Evolutionary conservation across 1,140 invertebrate species (phyloP).

Genomic region (Lutraria rhynchaena): DNA sequence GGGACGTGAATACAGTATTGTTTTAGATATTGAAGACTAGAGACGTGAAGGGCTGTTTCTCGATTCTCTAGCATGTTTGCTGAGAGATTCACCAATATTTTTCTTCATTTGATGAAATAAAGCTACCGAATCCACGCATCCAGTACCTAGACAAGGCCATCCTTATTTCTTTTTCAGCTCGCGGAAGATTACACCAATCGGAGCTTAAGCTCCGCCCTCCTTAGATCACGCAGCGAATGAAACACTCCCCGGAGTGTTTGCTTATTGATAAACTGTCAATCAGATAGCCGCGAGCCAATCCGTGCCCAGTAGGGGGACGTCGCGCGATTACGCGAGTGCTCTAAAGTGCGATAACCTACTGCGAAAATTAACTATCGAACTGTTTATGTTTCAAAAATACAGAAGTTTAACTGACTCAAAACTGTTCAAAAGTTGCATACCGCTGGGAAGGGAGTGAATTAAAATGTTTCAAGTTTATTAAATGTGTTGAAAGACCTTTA

Average conservation of each 20-base stretch:
- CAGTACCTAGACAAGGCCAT: neutral
- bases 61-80: conserved; percentile 1
- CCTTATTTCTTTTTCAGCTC: conserved; percentile 2
- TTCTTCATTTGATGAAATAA: conserved; percentile 24
- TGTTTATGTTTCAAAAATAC: conserved; percentile 56
- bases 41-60: conserved; percentile 17
- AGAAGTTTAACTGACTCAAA: conserved; percentile 53
- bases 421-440: conserved; percentile 45
- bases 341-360: conserved; percentile 54
- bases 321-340: conserved; percentile 39
- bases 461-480: conserved; percentile 61
- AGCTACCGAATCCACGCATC: neutral
- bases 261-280: conserved; percentile 56
- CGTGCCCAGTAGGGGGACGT: conserved; percentile 46
- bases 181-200: conserved; percentile 33
- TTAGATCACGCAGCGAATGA: conserved; percentile 30
- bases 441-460: conserved; percentile 56
- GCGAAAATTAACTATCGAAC: conserved; percentile 56
- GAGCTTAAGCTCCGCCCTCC: conserved; percentile 12
- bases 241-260: conserved; percentile 47
- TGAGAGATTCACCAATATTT: conserved; percentile 10
- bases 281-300: conserved; percentile 50
- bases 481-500: conserved; percentile 38
- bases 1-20: conserved; percentile 1
- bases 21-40: conserved; percentile 6